Evolutionary conservation across 2,888 invertebrate genomes (phyloP).

Genomic region (Salpingus planirostris): DNA sequence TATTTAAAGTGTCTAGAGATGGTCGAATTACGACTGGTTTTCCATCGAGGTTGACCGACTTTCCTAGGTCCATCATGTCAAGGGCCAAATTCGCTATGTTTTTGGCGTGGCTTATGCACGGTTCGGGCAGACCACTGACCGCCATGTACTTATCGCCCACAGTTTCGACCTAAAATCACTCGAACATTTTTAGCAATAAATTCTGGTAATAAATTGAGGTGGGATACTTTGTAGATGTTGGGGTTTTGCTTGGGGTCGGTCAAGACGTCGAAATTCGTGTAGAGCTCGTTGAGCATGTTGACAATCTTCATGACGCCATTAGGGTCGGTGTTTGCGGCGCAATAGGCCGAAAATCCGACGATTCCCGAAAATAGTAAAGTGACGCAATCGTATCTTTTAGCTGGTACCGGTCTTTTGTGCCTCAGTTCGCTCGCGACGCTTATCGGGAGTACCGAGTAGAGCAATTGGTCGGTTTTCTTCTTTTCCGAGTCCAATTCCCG

Average conservation of each 20-base stretch:
- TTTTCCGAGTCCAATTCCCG: constrained; percentile 89
- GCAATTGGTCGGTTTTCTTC: constrained; percentile 90
- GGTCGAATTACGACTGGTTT: constrained; percentile 82
- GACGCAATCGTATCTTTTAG: constrained; percentile 79
- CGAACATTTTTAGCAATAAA: no score
- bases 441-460: constrained; percentile 90
- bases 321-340: constrained; percentile 82
- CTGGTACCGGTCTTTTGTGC: constrained; percentile 84
- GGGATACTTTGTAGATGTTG: constrained; percentile 95
- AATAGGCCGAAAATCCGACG: constrained; percentile 86
- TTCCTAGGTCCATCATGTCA: constrained; percentile 92
- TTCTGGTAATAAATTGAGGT: no score
- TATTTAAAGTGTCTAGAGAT: constrained; percentile 20
- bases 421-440: constrained; percentile 92
- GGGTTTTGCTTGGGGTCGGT: constrained; percentile 89
- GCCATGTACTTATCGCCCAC: constrained; percentile 99
- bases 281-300: constrained; percentile 84
- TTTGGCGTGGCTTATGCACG: constrained; percentile 80
- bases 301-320: constrained; percentile 95
- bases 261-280: constrained; percentile 88
- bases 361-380: constrained; percentile 91
- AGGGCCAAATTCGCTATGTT: constrained; percentile 84
- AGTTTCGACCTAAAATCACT: constrained; percentile 73
- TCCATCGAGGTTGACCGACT: constrained; percentile 78
- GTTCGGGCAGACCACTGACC: constrained; percentile 89